Percentiles rank a stretch among this genome's conserved stretches.
Conservation (phyloP, 2,888 invertebrate genomes). For the Stenotaenia linearis region DNA sequence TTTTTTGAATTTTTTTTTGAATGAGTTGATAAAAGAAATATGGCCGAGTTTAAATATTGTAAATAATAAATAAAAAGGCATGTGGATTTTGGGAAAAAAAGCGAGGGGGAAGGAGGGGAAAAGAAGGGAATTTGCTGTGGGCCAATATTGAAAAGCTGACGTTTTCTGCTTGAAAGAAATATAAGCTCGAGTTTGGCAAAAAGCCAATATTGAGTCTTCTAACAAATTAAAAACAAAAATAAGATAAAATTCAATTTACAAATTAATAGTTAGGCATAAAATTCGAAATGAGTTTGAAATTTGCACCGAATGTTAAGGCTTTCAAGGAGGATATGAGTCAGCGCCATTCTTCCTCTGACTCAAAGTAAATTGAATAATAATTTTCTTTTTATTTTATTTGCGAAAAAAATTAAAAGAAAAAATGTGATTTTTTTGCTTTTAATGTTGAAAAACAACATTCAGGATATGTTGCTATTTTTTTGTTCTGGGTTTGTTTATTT, state of each 20-base stretch:
- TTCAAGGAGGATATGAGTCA: background rate
- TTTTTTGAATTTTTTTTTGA: background rate
- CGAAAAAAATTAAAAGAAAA: background rate
- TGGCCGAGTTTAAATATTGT: background rate
- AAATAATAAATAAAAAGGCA: background rate
- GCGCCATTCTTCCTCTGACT: constrained; percentile 6
- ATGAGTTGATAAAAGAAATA: background rate
- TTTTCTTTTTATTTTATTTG: background rate
- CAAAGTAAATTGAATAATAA: constrained; percentile 3
- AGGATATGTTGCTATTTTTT: background rate
- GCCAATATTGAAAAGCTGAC: constrained; percentile 26
- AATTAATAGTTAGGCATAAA: background rate
- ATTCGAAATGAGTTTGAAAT: background rate
- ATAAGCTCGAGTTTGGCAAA: constrained; percentile 15
- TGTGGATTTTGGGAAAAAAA: background rate
- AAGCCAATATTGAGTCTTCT: constrained; percentile 26
- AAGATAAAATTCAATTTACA: constrained; percentile 26
- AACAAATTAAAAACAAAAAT: constrained; percentile 26
- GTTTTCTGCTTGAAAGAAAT: constrained; percentile 26
- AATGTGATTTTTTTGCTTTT: background rate
- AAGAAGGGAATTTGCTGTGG: constrained; percentile 12
- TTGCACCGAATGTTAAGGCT: background rate
- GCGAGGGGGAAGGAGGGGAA: background rate
- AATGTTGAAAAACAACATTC: background rate
- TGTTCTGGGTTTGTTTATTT: too few species aligned